phyloP scores from a whole-genome alignment of 2,888 invertebrate species.

The Patella caerulea region DNA sequence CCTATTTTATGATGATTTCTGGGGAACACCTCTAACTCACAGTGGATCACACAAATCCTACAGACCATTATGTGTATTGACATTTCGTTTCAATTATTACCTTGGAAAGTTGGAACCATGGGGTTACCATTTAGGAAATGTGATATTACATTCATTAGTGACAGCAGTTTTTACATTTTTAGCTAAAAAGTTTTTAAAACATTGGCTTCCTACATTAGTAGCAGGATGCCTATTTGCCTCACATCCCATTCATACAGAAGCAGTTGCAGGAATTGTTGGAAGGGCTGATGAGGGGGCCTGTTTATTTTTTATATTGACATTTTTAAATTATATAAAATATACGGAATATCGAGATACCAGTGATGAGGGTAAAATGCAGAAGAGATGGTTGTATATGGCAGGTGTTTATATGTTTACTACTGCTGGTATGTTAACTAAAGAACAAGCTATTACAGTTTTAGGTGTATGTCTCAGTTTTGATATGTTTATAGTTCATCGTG shows the following conservation, averaged over 20 bases:
- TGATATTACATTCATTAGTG: slow-evolving; percentile 87
- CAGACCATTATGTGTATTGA: slow-evolving; percentile 90
- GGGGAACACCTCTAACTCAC: slow-evolving; percentile 95
- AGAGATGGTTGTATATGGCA: slow-evolving; percentile 75
- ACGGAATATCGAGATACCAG: slow-evolving; percentile 46
- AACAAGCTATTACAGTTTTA: slow-evolving; percentile 93
- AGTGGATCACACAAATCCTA: slow-evolving; percentile 97
- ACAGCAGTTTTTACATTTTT: slow-evolving; percentile 86
- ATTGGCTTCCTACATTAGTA: slow-evolving; percentile 76
- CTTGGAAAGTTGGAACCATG: slow-evolving; percentile 74
- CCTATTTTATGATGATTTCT: slow-evolving; percentile 93
- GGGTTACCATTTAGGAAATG: slow-evolving; percentile 89
- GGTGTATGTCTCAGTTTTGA: slow-evolving; percentile 92
- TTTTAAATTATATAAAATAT: slow-evolving; percentile 82
- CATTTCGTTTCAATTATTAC: slow-evolving; percentile 88
- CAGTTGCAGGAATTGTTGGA: slow-evolving; percentile 90
- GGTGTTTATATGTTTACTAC: slow-evolving; percentile 79
- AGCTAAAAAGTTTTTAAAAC: slow-evolving; percentile 74
- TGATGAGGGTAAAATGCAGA: slow-evolving; percentile 20
- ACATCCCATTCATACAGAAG: slow-evolving; percentile 97
- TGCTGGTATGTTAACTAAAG: slow-evolving; percentile 92
- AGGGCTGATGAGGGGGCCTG: slow-evolving; percentile 94
- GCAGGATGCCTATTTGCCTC: slow-evolving; percentile 90
- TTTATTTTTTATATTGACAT: slow-evolving; percentile 89
- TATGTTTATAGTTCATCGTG: slow-evolving; percentile 77